A percentile compares a stretch with the other conserved stretches of the same genome.
Evolutionary conservation across 64 coral and sea anemone genomes (phyloP).

Genomic region (Catalaphyllia jardinei): DNA sequence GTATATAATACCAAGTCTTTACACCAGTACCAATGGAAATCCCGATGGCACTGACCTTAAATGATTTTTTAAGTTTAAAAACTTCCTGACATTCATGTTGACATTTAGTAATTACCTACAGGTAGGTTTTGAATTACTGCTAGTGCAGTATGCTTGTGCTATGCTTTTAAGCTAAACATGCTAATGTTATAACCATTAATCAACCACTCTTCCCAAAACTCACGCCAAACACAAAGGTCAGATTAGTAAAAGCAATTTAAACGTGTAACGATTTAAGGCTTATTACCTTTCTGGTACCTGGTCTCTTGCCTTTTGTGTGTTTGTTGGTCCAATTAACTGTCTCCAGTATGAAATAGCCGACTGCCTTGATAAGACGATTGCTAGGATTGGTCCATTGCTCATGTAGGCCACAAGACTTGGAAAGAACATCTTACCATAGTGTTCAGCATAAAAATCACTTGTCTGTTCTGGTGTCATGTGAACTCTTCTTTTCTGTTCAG

Average conservation of each 20-base stretch:
- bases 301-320: conserved; percentile 95
- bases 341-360: conserved; percentile 95
- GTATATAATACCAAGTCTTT: no score
- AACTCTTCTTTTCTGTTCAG: conserved; percentile 86
- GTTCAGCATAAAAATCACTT: conserved; percentile 99
- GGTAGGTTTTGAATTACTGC: no score
- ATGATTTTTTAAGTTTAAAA: no score
- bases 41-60: no score
- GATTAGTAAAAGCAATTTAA: neutral
- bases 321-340: conserved; percentile 98
- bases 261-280: neutral
- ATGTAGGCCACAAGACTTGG: conserved; percentile 99
- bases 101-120: no score
- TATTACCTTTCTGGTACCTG: conserved; percentile 92
- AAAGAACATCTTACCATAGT: conserved; percentile 99
- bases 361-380: conserved; percentile 75
- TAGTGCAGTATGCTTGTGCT: no score
- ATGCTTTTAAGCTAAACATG: no score
- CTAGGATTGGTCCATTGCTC: conserved; percentile 95
- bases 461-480: conserved; percentile 98
- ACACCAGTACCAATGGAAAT: no score
- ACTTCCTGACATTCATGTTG: no score
- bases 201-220: no score
- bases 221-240: neutral
- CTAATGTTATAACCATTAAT: no score